phyloP scores from a whole-genome alignment of 1,140 invertebrate species.

The Bombus balteatus region DNA sequence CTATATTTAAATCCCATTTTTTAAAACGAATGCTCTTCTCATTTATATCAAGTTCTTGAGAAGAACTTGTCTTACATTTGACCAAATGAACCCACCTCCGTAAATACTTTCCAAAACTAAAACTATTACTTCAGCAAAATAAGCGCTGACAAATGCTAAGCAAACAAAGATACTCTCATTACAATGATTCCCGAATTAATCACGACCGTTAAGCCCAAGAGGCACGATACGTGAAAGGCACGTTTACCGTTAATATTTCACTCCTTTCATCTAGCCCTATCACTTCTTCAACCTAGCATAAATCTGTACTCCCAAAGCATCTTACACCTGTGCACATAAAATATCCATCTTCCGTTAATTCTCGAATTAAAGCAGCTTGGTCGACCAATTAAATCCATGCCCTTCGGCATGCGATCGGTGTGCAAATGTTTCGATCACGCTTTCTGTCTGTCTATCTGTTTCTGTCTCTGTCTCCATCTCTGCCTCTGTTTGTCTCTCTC shows the following conservation, averaged over 20 bases:
- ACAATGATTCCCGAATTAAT: background rate
- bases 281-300: background rate
- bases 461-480: background rate
- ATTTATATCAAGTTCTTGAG: too few relatives aligned
- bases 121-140: background rate
- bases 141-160: background rate
- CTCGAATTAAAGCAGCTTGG: background rate
- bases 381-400: slow-evolving; percentile 17
- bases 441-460: background rate
- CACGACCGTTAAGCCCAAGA: background rate
- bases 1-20: too few relatives aligned
- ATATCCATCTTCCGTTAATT: slow-evolving; percentile 9
- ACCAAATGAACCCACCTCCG: too few relatives aligned
- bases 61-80: too few relatives aligned
- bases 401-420: background rate
- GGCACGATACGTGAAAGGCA: background rate
- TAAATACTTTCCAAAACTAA: too few relatives aligned
- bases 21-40: too few relatives aligned
- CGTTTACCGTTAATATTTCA: background rate
- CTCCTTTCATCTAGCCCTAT: background rate
- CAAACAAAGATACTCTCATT: background rate
- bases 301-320: background rate
- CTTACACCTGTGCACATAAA: background rate
- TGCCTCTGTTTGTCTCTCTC: background rate
- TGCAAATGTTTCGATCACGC: background rate